Percentiles rank a stretch among this genome's conserved stretches.
phyloP scores from a whole-genome alignment of 2,113 vertebrate species.

The Camelus dromedarius region DNA sequence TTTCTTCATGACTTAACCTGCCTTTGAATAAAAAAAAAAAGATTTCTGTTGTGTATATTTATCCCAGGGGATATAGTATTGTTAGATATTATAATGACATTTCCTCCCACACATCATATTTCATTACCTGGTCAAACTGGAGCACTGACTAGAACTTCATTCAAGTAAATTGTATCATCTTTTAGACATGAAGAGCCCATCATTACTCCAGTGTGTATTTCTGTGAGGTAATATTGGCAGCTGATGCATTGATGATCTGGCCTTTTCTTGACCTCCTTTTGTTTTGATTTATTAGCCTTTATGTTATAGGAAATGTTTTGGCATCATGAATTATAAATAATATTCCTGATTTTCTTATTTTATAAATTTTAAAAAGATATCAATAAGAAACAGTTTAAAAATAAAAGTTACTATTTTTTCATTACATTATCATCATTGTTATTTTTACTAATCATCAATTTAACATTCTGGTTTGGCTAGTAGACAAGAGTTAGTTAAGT shows the following conservation, averaged over 20 bases:
- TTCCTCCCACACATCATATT: neutral
- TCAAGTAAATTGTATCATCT: conserved; percentile 49
- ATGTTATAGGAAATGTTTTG: conserved; percentile 43
- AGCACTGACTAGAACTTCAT: conserved; percentile 35
- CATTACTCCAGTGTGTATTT: conserved; percentile 51
- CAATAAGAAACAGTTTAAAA: conserved; percentile 7
- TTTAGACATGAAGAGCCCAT: neutral
- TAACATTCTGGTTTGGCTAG: conserved; percentile 34
- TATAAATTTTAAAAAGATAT: conserved; percentile 40
- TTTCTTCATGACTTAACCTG: conserved; percentile 59
- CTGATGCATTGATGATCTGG: conserved; percentile 36
- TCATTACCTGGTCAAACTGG: neutral
- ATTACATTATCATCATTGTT: conserved; percentile 23
- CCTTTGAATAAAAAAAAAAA: conserved; percentile 30
- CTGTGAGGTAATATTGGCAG: conserved; percentile 42
- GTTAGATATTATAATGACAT: neutral
- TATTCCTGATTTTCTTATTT: conserved; percentile 47
- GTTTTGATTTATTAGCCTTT: conserved; percentile 36
- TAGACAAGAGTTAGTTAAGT: conserved; percentile 42
- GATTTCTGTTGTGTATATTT: conserved; percentile 13
- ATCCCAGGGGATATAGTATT: neutral
- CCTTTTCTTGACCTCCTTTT: conserved; percentile 37
- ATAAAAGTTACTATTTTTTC: conserved; percentile 52
- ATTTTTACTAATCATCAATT: conserved; percentile 32
- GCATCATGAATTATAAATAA: conserved; percentile 35